Conservation (phyloP, 2,113 vertebrate genomes). For the Strix aluco region DNA sequence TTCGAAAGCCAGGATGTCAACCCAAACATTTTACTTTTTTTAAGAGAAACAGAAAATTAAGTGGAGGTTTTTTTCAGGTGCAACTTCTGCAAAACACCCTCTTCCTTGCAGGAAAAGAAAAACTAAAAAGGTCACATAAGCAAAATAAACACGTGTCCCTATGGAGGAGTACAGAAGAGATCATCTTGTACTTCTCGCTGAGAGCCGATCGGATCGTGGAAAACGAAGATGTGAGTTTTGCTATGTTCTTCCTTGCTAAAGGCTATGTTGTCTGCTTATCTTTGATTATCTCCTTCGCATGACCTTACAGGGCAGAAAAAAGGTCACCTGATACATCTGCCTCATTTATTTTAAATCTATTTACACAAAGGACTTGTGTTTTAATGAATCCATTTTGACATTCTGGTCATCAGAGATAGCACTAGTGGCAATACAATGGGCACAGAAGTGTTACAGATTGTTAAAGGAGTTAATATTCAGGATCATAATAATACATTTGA, state of each 20-base stretch:
- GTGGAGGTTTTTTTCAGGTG: background rate
- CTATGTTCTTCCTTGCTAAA: constrained; percentile 10
- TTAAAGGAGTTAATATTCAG: background rate
- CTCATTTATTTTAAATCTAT: background rate
- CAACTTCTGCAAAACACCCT: background rate
- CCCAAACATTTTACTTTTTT: background rate
- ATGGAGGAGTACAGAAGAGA: background rate
- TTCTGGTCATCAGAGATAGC: background rate
- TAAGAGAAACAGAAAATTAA: background rate
- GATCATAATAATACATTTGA: background rate
- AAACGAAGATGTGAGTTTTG: background rate
- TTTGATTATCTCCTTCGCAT: background rate
- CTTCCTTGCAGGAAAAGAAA: background rate
- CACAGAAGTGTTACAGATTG: background rate
- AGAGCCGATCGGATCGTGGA: background rate
- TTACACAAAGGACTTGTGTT: background rate
- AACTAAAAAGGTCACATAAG: background rate
- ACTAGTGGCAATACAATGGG: background rate
- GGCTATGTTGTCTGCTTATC: background rate
- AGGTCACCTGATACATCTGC: background rate
- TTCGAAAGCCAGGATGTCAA: background rate
- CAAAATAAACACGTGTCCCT: constrained; percentile 20
- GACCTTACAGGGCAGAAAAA: background rate
- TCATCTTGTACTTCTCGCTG: background rate
- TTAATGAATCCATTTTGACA: background rate